Evolutionary conservation across 2,888 invertebrate genomes (phyloP).

Genomic region (Noctua janthe): DNA sequence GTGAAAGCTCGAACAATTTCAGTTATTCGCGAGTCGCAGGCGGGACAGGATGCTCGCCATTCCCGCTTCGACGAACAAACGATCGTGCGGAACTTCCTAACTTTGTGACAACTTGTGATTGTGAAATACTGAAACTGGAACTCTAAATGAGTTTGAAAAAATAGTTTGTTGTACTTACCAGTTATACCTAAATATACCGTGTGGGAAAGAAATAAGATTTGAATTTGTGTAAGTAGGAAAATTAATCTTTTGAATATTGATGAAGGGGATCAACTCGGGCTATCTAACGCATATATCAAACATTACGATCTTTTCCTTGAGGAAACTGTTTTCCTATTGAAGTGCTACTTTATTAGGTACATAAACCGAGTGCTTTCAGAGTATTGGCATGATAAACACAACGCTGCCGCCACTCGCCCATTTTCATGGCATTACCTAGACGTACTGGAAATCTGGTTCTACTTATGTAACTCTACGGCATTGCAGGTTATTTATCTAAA

Average conservation of each 20-base stretch:
- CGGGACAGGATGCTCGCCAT: slow-evolving; percentile 75
- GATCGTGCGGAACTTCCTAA: slow-evolving; percentile 72
- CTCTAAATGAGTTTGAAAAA: slow-evolving; percentile 45
- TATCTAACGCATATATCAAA: slow-evolving; percentile 28
- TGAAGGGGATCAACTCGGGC: slow-evolving; percentile 1
- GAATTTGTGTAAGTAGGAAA: slow-evolving; percentile 46
- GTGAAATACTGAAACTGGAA: slow-evolving; percentile 53
- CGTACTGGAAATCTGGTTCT: slow-evolving; percentile 61
- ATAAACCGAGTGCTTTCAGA: slow-evolving; percentile 32
- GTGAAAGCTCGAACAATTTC: slow-evolving; percentile 75
- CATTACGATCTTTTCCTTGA: slow-evolving; percentile 17
- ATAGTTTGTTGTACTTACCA: slow-evolving; percentile 9
- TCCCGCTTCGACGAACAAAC: slow-evolving; percentile 48
- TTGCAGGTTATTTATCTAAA: slow-evolving; percentile 78
- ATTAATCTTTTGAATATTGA: slow-evolving; percentile 39
- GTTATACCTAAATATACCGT: not conserved
- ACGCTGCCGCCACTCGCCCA: slow-evolving; percentile 40
- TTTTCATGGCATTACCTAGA: slow-evolving; percentile 61
- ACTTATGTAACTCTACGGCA: slow-evolving; percentile 86
- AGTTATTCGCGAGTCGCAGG: slow-evolving; percentile 78
- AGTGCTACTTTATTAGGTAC: slow-evolving; percentile 20
- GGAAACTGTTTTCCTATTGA: slow-evolving; percentile 10
- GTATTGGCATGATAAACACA: slow-evolving; percentile 45
- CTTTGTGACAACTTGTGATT: slow-evolving; percentile 69
- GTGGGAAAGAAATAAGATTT: slow-evolving; percentile 7